phyloP scores from a whole-genome alignment of 2,888 invertebrate genomes.

The Pristionchus fissidentatus region DNA sequence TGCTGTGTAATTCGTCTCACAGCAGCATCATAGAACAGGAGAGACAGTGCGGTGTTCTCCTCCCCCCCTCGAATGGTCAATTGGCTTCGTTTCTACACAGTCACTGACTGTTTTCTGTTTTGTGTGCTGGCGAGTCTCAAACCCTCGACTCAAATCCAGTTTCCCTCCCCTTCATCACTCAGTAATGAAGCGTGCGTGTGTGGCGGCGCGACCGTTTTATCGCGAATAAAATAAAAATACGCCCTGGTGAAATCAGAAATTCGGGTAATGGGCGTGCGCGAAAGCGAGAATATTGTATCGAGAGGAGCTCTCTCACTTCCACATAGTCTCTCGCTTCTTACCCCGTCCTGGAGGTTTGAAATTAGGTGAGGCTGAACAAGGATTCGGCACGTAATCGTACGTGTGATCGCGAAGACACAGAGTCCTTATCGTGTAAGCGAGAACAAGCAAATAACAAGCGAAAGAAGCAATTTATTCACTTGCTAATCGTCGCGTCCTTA shows the following conservation, averaged over 20 bases:
- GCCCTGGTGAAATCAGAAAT: neutral
- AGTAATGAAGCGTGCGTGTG: constrained; percentile 12
- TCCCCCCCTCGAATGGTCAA: neutral
- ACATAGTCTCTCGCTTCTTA: too few relatives aligned
- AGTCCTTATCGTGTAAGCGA: too few relatives aligned
- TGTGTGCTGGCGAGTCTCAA: neutral
- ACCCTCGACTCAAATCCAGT: neutral
- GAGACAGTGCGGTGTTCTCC: neutral
- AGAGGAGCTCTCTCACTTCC: neutral
- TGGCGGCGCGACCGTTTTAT: neutral
- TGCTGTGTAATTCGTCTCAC: neutral
- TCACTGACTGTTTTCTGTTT: neutral
- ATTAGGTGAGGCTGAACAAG: neutral
- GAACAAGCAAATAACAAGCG: too few relatives aligned
- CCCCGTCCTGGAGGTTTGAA: too few relatives aligned
- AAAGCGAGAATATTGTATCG: neutral
- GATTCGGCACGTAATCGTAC: too few relatives aligned
- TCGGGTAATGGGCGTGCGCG: neutral
- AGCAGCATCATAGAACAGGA: neutral
- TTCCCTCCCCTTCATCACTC: neutral
- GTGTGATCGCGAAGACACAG: too few relatives aligned
- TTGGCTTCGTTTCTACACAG: neutral
- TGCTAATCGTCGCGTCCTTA: too few relatives aligned
- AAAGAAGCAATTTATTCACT: too few relatives aligned
- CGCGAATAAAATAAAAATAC: neutral